Evolutionary conservation across 2,797 vertebrate genomes (phyloP).

Genomic region (Craterocephalus amniculus): DNA sequence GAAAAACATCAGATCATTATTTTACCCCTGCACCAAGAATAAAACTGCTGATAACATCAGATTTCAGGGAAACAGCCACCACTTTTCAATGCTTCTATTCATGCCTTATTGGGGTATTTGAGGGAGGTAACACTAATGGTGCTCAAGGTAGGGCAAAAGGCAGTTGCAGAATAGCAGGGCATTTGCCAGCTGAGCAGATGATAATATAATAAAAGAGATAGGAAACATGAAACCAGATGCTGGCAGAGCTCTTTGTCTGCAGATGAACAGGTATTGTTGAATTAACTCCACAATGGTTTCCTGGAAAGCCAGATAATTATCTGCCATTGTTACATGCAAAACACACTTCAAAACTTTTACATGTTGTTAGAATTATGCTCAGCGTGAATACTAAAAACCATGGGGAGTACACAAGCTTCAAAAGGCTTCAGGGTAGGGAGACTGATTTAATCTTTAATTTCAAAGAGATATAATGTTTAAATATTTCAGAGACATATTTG

Average conservation of each 20-base stretch:
- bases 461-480: constrained; percentile 55
- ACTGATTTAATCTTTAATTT: constrained; percentile 63
- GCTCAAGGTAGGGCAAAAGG: constrained; percentile 22
- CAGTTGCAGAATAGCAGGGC: constrained; percentile 52
- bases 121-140: constrained; percentile 26
- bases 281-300: constrained; percentile 43
- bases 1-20: constrained; percentile 25
- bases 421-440: constrained; percentile 45
- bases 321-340: constrained; percentile 28
- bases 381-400: constrained; percentile 29
- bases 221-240: constrained; percentile 73
- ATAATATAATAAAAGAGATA: constrained; percentile 63
- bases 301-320: constrained; percentile 34
- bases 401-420: constrained; percentile 52
- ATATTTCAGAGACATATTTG: constrained; percentile 56
- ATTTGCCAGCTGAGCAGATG: constrained; percentile 71
- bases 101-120: constrained; percentile 16
- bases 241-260: constrained; percentile 60
- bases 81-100: constrained; percentile 2
- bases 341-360: constrained; percentile 24
- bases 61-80: constrained; percentile 12
- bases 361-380: constrained; percentile 26
- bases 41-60: constrained; percentile 12
- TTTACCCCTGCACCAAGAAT: constrained; percentile 18
- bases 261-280: constrained; percentile 54